Evolutionary conservation across 1,140 invertebrate genomes (phyloP), one percentile per base, ranked within the genome.

Genomic region (Aphaenogaster rudis): DNA sequence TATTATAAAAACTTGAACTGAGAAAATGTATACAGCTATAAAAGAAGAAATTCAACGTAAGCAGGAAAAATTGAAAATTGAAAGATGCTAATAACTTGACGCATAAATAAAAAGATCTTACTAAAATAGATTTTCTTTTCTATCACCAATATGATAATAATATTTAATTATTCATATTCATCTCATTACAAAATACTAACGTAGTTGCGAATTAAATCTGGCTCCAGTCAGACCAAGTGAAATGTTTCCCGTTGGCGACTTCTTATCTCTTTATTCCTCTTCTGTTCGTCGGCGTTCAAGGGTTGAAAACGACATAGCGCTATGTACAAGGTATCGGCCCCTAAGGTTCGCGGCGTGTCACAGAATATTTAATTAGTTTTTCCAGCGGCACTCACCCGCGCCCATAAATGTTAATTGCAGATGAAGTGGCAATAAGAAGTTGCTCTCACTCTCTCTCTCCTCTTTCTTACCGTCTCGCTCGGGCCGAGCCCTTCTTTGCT

Each of bases 331-430:
- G 76, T 77, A 86, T 86, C 77, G 84, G 67, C 21, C 48, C 86
- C 52, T 67, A 59, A 69, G 67, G 59, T 59, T 63, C 69, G 52
- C 57, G 77, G 64, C 69, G 42, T 79, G 85, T 57, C 84, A 72
- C 63, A 81, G 94, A 95, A 95, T 95, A 95, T 95, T 95, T 95
- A 95, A 95, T 95, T 95, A 95, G 95, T 95, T 95, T 95, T 95
- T 95, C 94, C 93, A 93, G 90, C 89, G 66, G 67, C 64, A 88
- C 88, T 90, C 78, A 91, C 92, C 89, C 87, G 93, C 91, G 92
- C 93, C 93, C 93, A 95, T 95, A 95, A 95, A 95, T 95, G 95
- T 95, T 95, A 95, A 95, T 95, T 95, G 95, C 94, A 94, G 93
- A 95, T 95, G 94, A 95, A 95, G 95, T 95, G 95, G 95, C 95